Evolutionary conservation across 1,140 invertebrate genomes (phyloP), one percentile per base, ranked within the genome.

Genomic region (Trialeurodes vaporariorum): DNA sequence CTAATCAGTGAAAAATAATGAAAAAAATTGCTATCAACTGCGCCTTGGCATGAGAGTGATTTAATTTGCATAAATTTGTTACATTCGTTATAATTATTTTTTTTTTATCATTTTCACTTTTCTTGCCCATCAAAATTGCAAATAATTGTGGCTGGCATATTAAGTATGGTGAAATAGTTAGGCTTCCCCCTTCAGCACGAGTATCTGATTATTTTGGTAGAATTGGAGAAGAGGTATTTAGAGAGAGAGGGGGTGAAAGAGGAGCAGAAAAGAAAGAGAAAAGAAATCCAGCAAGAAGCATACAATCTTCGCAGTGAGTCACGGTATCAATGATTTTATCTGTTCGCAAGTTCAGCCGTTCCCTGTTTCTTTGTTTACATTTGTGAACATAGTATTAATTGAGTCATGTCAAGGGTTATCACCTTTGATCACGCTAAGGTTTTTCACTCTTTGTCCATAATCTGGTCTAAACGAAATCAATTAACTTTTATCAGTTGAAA

Each of bases 321-420:
- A 68, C 62, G 68, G 27, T 34, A 65, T 27, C 58, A 68, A 25
- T 68, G 34, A 5, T 65, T 62, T 24, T 23, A 58, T 25, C 61
- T 23, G 21, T 63, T 49, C 17, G 17, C 21, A 59, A 21, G 27
- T 61, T 34, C 2, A 65, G 49, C 49, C 69, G 70, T 63, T 40
- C 25, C 1, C 22, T 69, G 68, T 61, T 70, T 5, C 62, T 76
- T 72, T 64, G 65, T 27, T 63, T 61, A 23, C 21, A 25, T 67
- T 69, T 34, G 21, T 25, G 62, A 60, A 25, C 34, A 9, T 9
- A 49, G 34, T 49, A 49, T 17, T 49, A 49, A 9, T 49, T 49
- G 34, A 49, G 34, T 49, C 5, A 49, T 49, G 34, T 49, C 34
- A 49, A 9, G 34, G 34, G 34, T 49, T 49, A 49, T 49, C 34